A percentile compares a stretch with the other conserved stretches of the same genome.
Evolutionary conservation across 2,888 invertebrate genomes (phyloP).

Genomic region (Epistrophe grossulariae): DNA sequence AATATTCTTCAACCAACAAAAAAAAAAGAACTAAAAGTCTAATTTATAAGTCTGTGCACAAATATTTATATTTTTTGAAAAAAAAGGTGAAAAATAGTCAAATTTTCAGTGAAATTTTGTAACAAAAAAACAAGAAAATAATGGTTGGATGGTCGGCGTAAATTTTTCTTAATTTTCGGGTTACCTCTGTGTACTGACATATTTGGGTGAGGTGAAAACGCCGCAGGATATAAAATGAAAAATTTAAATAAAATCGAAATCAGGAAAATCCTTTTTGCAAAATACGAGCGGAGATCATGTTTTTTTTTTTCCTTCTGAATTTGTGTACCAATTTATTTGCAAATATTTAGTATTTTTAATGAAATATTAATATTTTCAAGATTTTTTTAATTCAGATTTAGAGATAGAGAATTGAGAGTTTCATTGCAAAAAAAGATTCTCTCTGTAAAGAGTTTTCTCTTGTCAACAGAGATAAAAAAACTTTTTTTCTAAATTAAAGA

Average conservation of each 20-base stretch:
- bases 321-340: constrained; percentile 1
- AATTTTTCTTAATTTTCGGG: constrained; percentile 37
- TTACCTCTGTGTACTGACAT: constrained; percentile 50
- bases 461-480: constrained; percentile 36
- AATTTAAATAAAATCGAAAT: neutral
- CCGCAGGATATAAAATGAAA: constrained; percentile 51
- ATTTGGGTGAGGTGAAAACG: constrained; percentile 49
- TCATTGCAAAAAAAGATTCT: neutral
- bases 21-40: neutral
- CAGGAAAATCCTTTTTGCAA: neutral
- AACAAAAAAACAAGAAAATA: neutral
- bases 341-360: constrained; percentile 17
- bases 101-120: constrained; percentile 39
- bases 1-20: neutral
- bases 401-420: constrained; percentile 54
- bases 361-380: constrained; percentile 17
- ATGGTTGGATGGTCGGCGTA: constrained; percentile 48
- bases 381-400: constrained; percentile 3
- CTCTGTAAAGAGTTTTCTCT: constrained; percentile 34
- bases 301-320: neutral
- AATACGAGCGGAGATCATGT: neutral
- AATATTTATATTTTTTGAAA: neutral
- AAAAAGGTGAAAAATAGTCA: constrained; percentile 8
- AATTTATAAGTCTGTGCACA: neutral
- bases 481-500: neutral